These are phyloP conservation scores for Hucho hucho DNA, from an alignment of 2,113 vertebrate species.

Conservation along the genomic window DNA sequence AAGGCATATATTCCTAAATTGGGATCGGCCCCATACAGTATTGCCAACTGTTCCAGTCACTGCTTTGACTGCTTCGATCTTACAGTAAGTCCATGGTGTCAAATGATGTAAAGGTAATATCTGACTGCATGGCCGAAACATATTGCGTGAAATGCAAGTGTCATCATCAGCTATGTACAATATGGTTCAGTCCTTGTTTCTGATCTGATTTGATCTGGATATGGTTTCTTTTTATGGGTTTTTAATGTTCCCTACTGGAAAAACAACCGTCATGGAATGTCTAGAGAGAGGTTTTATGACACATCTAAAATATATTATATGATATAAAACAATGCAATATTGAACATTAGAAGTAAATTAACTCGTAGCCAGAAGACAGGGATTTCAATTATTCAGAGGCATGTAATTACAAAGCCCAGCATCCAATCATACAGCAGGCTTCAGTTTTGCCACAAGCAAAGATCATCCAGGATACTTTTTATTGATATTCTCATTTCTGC, in stretches of 20 bases:
- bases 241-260: constrained; percentile 23
- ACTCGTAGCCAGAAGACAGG: constrained; percentile 60
- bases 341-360: constrained; percentile 59
- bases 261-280: constrained; percentile 20
- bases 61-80: too few relatives aligned
- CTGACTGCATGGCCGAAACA: too few relatives aligned
- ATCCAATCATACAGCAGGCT: constrained; percentile 35
- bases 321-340: constrained; percentile 59
- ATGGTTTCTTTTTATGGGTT: constrained; percentile 23
- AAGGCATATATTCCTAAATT: too few relatives aligned
- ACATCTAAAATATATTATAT: constrained; percentile 56
- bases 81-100: too few relatives aligned
- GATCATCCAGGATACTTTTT: constrained; percentile 66
- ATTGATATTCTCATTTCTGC: constrained; percentile 71
- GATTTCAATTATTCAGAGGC: constrained; percentile 70
- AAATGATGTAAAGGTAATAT: too few relatives aligned
- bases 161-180: not conserved
- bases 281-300: constrained; percentile 13
- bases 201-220: not conserved
- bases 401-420: constrained; percentile 64
- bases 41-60: too few relatives aligned
- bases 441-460: constrained; percentile 67
- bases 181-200: not conserved
- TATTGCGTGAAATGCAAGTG: not conserved
- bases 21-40: too few relatives aligned